Evolutionary conservation across 2,888 invertebrate genomes (phyloP).

Genomic region (Volucella inanis): DNA sequence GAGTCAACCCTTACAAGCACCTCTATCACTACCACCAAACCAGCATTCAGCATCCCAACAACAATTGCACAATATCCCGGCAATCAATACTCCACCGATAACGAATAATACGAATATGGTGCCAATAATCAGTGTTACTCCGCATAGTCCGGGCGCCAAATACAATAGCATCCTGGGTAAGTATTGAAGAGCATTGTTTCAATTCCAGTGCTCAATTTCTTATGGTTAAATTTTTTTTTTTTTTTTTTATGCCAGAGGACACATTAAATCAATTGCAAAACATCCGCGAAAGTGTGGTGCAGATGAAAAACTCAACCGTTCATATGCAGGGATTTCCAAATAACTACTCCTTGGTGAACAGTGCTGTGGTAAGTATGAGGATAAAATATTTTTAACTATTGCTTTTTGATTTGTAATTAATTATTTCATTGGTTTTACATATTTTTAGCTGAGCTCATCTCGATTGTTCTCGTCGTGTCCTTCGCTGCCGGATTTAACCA

Average conservation of each 20-base stretch:
- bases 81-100: constrained; percentile 79
- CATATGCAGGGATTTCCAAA: constrained; percentile 79
- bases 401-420: neutral
- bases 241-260: constrained; percentile 78
- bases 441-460: constrained; percentile 76
- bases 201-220: constrained; percentile 21
- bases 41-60: constrained; percentile 56
- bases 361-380: constrained; percentile 79
- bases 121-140: constrained; percentile 94
- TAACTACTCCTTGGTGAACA: constrained; percentile 76
- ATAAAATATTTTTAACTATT: constrained; percentile 58
- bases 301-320: constrained; percentile 83
- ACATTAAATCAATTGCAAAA: constrained; percentile 83
- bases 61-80: constrained; percentile 78
- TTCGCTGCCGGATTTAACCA: constrained; percentile 82
- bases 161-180: constrained; percentile 87
- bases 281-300: constrained; percentile 83
- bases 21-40: constrained; percentile 59
- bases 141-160: constrained; percentile 92
- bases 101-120: constrained; percentile 84
- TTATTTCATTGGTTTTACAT: constrained; percentile 12
- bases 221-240: constrained; percentile 29
- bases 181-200: neutral
- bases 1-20: constrained; percentile 65
- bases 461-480: constrained; percentile 78